These are phyloP conservation scores for Leptopilina boulardi DNA, from an alignment of 1,140 invertebrate species.

Conservation along the genomic window DNA sequence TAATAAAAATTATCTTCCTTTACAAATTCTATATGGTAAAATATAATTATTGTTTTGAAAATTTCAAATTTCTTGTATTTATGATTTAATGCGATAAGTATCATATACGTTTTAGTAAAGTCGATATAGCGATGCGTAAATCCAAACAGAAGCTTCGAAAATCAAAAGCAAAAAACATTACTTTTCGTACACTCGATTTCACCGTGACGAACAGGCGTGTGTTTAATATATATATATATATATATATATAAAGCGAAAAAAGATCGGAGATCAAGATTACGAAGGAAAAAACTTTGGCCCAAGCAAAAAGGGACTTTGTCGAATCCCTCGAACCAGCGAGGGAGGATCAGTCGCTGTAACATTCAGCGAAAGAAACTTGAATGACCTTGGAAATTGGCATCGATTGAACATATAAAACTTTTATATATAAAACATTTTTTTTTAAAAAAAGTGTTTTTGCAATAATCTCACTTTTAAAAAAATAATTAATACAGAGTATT, in stretches of 20 bases:
- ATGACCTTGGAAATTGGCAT: constrained; percentile 64
- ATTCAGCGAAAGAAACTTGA: constrained; percentile 60
- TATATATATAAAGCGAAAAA: constrained; percentile 26
- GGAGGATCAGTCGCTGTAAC: constrained; percentile 56
- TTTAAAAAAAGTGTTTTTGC: not conserved
- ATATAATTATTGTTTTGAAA: too few relatives aligned
- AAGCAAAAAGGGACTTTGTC: constrained; percentile 46
- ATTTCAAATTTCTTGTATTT: not conserved
- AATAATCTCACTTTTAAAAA: too few relatives aligned
- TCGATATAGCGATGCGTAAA: not conserved
- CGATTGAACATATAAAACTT: constrained; percentile 44
- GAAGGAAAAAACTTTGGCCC: constrained; percentile 36
- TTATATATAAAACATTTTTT: not conserved
- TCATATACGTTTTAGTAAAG: not conserved
- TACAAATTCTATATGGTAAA: too few relatives aligned
- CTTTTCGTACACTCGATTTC: constrained; percentile 58
- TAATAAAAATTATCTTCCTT: too few relatives aligned
- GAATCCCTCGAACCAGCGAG: constrained; percentile 48
- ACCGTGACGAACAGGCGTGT: constrained; percentile 56
- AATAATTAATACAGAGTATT: too few relatives aligned
- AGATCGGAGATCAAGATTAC: constrained; percentile 62
- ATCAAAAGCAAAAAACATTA: constrained; percentile 19
- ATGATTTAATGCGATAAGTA: not conserved
- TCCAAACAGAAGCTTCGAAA: not conserved
- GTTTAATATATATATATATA: constrained; percentile 36